Base-by-base conservation (phyloP, 2,888 invertebrate species). In the Eupithecia exiguata region DNA sequence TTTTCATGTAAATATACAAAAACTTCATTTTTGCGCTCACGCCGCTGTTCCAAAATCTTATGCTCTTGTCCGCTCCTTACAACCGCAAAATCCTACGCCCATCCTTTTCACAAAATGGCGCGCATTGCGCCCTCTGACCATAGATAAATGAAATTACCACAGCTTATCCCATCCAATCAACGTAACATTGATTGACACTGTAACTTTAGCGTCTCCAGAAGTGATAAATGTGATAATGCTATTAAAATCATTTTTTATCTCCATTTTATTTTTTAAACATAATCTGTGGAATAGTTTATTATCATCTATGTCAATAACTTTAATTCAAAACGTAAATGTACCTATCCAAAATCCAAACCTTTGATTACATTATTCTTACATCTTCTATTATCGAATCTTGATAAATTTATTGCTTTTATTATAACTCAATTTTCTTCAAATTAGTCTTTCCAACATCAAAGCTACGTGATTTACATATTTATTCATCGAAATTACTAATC, bases 391-490 rank as follows among this genome's bases (percentile, higher is more conserved):
- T 70, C 70, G 40, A 68, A 14, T 75, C 35, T 68, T 53, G 68
- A 69, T 66, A 53, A 53, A 68, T 70, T 77, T 70, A 75, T 74
- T 58, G 67, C 72, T 63, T 76, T 76, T 78, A 77, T 77, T 75
- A 74, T 75, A 76, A 74, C 77, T 76, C 75, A 78, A 79, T 80
- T 78, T 77, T 68, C 72, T 58, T 43, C 38, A 77, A 72, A 75
- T 76, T 75, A 72, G 43, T 38, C 38, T 72, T 58, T 63, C 69
- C 70, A 69, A 74, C 78, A 74, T 77, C 68, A 77, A 69, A 77
- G 69, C 35, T 18, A 70, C 71, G 40, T 18, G 66, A 77, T 77
- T 80, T 77, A 74, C 78, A 77, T 79, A 77, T 74, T 75, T 72
- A 12, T 77, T 71, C 68, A 71, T 65, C 63, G 35, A 73, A 76